phyloP scores from a whole-genome alignment of 1,140 invertebrate species.

The Chelonus insularis region DNA sequence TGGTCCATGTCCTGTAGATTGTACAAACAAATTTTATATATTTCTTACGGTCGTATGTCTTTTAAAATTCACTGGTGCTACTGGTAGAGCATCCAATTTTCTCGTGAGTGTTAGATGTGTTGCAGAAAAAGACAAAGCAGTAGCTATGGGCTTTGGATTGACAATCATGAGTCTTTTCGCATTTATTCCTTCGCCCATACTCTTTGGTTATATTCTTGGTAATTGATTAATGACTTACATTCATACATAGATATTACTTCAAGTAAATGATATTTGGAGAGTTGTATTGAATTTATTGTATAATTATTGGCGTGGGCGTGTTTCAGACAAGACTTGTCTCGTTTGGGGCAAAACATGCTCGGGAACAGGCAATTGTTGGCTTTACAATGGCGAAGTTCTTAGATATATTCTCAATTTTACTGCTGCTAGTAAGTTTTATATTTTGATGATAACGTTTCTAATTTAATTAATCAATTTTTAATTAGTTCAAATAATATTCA shows the following conservation, averaged over 20 bases:
- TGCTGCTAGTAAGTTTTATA: conserved; percentile 63
- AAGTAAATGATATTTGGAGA: background rate
- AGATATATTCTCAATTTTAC: conserved; percentile 70
- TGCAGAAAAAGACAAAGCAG: conserved; percentile 72
- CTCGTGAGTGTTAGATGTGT: conserved; percentile 71
- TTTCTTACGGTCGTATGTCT: conserved; percentile 71
- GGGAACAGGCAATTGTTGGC: conserved; percentile 74
- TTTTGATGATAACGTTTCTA: too few species aligned
- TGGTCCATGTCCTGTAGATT: conserved; percentile 70
- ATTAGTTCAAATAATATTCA: too few species aligned
- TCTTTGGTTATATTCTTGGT: conserved; percentile 74
- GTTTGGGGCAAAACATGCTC: conserved; percentile 76
- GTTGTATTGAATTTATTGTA: background rate
- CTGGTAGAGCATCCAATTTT: conserved; percentile 71
- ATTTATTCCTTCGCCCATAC: conserved; percentile 73
- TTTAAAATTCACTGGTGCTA: conserved; percentile 69
- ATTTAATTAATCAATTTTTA: too few species aligned
- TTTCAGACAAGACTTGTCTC: conserved; percentile 67
- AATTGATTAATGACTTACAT: conserved; percentile 33
- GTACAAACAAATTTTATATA: conserved; percentile 67
- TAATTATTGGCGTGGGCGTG: conserved; percentile 14
- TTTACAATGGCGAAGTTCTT: conserved; percentile 69
- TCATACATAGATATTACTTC: background rate
- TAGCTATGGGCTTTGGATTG: conserved; percentile 70
- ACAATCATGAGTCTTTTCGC: conserved; percentile 70